Base-by-base conservation (phyloP, 2,797 vertebrate genomes). In the Gila robusta region DNA sequence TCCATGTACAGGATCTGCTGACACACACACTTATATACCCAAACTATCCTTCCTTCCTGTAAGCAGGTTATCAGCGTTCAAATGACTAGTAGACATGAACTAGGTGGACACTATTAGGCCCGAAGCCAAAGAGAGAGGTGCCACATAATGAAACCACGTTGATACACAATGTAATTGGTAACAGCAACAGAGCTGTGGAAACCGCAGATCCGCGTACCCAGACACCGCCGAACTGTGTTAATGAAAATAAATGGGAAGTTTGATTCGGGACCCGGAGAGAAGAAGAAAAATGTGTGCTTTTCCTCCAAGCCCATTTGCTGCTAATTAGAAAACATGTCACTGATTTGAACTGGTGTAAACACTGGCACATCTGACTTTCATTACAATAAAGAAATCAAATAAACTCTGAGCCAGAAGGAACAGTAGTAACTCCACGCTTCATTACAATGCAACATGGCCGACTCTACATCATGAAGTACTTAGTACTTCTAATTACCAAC, bases 381-480 rank as follows among this genome's bases (percentile, higher is more conserved):
- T 98, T 98, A 98, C 94, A 94, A 94, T 94, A 94, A 96, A 95
- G 94, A 95, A 96, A 96, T 96, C 94, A 96, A 97, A 96, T 95
- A 96, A 96, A 96, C 96, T 94, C 84, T 87, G 2, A 89, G 91
- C 90, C 85, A 86, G 88, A 89, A 72, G 91, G 90, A 90, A 93
- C 90, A 90, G 94, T 95, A 93, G 95, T 93, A 96, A 95, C 95
- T 95, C 94, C 92, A 91, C 66, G 92, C 91, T 93, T 95, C 93
- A 93, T 95, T 96, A 93, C 93, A 91, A 92, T 84, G 93, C 92
- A 91, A 91, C 90, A 88, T 87, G 86, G 93, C 94, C 91, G 91
- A 82, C 28, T 52, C 91, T 94, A 93, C 95, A 95, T 95, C 93
- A 88, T 94, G 92, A 93, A 89, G 90, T 93, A 94, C 94, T 96